phyloP scores from a whole-genome alignment of 2,113 vertebrate species.

The Percopsis transmontana region DNA sequence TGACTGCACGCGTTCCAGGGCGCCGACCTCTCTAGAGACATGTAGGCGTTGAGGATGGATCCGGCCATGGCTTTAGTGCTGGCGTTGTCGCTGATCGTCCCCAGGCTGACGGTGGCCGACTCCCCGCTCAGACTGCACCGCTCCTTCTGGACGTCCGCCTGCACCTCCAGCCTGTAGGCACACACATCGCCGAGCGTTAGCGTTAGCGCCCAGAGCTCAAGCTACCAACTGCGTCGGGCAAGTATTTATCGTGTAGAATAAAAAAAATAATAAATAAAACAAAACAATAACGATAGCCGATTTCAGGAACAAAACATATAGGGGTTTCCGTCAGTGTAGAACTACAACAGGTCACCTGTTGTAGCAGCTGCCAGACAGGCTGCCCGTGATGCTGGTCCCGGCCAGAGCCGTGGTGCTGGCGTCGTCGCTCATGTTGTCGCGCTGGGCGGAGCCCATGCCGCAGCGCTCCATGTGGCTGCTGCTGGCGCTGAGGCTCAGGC shows the following conservation, averaged over 20 bases:
- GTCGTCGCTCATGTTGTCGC: constrained; percentile 95
- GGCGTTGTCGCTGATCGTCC: constrained; percentile 94
- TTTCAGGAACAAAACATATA: no score
- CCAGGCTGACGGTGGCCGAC: constrained; percentile 94
- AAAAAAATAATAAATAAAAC: no score
- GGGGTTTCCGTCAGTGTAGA: not conserved
- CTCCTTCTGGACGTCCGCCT: constrained; percentile 97
- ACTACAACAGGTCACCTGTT: constrained; percentile 81
- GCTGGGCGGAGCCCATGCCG: constrained; percentile 83
- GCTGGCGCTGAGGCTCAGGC: constrained; percentile 92
- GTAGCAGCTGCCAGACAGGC: constrained; percentile 93
- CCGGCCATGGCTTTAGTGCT: constrained; percentile 99
- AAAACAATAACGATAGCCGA: no score
- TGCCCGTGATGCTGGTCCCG: constrained; percentile 93
- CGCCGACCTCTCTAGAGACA: constrained; percentile 92
- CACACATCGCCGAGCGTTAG: not conserved
- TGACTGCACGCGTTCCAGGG: not conserved
- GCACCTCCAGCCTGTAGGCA: constrained; percentile 89
- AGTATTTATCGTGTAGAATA: no score
- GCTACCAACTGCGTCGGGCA: no score
- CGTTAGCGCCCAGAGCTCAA: no score
- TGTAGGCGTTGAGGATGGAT: constrained; percentile 94
- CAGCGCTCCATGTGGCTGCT: constrained; percentile 96
- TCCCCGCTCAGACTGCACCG: constrained; percentile 95
- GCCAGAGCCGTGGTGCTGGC: constrained; percentile 96